A percentile compares a stretch with the other conserved stretches of the same genome.
Conservation (phyloP, 2,113 vertebrate species). For the Entosphenus tridentatus region DNA sequence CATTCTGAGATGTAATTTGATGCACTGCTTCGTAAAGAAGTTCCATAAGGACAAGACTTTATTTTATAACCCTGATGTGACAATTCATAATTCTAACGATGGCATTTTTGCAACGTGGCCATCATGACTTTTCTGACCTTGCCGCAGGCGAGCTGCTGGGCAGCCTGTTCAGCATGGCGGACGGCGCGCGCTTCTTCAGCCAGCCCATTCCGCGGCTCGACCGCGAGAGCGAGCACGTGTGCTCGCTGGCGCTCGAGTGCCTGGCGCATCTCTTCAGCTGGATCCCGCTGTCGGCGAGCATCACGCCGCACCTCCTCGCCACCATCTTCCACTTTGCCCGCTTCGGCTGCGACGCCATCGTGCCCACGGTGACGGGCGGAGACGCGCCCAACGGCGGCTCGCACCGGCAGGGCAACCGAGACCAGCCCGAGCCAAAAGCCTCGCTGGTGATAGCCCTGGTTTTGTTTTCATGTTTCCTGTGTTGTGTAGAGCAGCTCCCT, state of each 20-base stretch:
- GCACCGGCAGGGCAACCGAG: constrained; percentile 27
- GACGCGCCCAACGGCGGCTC: constrained; percentile 26
- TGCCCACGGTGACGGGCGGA: constrained; percentile 23
- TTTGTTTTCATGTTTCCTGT: no score
- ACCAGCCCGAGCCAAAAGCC: constrained; percentile 33
- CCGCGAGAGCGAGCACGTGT: constrained; percentile 59
- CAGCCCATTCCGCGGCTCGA: constrained; percentile 71
- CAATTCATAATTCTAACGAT: no score
- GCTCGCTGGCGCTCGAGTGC: constrained; percentile 74
- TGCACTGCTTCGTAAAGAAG: no score
- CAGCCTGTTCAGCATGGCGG: constrained; percentile 58
- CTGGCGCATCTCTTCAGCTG: constrained; percentile 96
- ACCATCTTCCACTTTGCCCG: constrained; percentile 95
- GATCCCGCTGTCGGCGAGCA: constrained; percentile 85
- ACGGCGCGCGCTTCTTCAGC: constrained; percentile 49
- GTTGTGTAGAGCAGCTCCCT: no score
- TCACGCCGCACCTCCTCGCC: constrained; percentile 78
- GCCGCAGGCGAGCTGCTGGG: constrained; percentile 31
- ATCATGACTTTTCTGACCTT: no score
- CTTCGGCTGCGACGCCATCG: constrained; percentile 60
- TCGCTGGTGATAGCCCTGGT: constrained; percentile 17
- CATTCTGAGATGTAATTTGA: no score
- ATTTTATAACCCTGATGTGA: no score
- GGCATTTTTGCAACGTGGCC: no score
- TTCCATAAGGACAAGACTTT: no score